phyloP scores from a whole-genome alignment of 2,888 invertebrate species.

The Callyntrura sp. region DNA sequence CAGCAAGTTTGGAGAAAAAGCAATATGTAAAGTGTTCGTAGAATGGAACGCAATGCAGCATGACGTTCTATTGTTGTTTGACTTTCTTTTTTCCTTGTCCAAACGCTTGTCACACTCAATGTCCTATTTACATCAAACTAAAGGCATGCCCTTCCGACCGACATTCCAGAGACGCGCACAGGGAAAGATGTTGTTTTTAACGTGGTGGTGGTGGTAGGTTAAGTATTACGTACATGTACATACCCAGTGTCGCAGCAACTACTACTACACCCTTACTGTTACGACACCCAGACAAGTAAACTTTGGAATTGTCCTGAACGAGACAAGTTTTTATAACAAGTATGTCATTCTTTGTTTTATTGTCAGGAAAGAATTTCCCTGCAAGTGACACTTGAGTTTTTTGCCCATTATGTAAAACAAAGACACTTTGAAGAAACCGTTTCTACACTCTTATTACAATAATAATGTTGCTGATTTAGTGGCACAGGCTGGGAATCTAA shows the following conservation, averaged over 20 bases:
- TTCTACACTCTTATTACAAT: neutral
- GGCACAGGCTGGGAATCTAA: neutral
- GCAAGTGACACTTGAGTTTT: conserved; percentile 20
- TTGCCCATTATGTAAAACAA: conserved; percentile 48
- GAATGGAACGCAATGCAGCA: conserved; percentile 62
- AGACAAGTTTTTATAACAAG: conserved; percentile 8
- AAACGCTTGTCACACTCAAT: conserved; percentile 60
- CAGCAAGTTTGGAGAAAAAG: neutral
- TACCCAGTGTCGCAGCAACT: neutral
- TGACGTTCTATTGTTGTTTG: neutral
- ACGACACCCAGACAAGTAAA: neutral
- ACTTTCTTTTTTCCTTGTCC: conserved; percentile 32
- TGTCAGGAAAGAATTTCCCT: neutral
- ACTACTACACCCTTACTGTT: neutral
- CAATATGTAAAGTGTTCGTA: conserved; percentile 33
- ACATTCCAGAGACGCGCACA: conserved; percentile 46
- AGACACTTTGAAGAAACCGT: conserved; percentile 12
- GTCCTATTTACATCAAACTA: conserved; percentile 68
- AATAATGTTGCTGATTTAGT: conserved; percentile 28
- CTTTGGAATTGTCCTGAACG: neutral
- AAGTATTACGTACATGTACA: neutral
- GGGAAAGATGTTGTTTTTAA: conserved; percentile 45
- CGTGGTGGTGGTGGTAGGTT: neutral
- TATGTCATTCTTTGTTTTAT: conserved; percentile 1
- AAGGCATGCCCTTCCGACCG: conserved; percentile 60